Base-by-base conservation (phyloP, 1,140 invertebrate genomes). In the Pomacea maculata region DNA sequence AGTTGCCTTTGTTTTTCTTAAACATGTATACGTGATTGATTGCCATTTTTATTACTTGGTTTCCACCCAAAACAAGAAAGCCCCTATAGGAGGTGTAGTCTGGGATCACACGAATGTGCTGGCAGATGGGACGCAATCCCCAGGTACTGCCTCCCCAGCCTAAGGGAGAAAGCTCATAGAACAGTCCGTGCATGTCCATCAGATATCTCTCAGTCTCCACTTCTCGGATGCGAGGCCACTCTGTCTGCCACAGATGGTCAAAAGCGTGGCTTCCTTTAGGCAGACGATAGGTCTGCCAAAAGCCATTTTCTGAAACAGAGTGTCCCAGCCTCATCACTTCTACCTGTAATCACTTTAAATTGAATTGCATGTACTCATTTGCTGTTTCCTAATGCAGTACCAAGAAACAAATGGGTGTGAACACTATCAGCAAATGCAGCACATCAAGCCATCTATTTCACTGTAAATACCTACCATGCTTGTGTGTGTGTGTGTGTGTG, bases 231-330 rank as follows among this genome's bases (percentile, higher is more conserved):
- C 83, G 70, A 1, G 84, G 84, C 84, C 83, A 85, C 68, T 85
- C 84, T 17, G 82, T 85, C 79, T 85, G 83, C 84, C 84, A 85
- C 17, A 82, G 79, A 68, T 85, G 84, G 57, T 85, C 84, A 73
- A 79, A 85, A 14, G 84, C 83, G 52, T 85, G 82, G 57, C 80
- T 82, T 25, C 80, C 84, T 75, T 85, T 85, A 15, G 84, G 84
- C 14, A 85, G 70, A 34, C 84, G 74, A 79, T 85, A 85, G 8
- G 84, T 85, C 70, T 83, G 83, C 84, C 84, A 85, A 8, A 74
- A n/a, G 54, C 64, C 80, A 76, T 85, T 64, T 10, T 70, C 75
- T 84, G 75, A 25, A 55, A 17, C 61, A 78, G 0, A 70, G 17
- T 19, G 64, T 65, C 64, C n/a, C 64, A 65, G 64, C 7, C 34